These are phyloP conservation scores for Syngnathus typhle DNA, from an alignment of 2,113 vertebrate species.

Conservation along the genomic window DNA sequence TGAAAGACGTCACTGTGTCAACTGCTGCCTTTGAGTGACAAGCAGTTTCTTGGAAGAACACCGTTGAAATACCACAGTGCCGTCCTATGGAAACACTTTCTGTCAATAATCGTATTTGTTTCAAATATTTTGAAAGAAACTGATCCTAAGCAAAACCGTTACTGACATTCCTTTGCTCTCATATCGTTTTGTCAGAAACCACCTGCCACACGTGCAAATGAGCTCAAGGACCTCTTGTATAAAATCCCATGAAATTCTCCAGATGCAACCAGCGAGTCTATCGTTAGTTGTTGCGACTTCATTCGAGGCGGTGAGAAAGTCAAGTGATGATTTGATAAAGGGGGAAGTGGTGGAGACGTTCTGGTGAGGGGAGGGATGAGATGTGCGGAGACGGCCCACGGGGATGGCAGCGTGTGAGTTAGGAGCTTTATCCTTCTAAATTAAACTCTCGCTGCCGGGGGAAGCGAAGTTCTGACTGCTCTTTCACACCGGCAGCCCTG, in stretches of 20 bases:
- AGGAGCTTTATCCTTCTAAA: constrained; percentile 61
- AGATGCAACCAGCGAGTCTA: neutral
- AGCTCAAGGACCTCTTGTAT: neutral
- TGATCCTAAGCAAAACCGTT: neutral
- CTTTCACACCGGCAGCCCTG: constrained; percentile 58
- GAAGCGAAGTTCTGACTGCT: constrained; percentile 57
- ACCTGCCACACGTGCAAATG: neutral
- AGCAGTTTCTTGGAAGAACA: constrained; percentile 16
- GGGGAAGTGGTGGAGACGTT: constrained; percentile 29
- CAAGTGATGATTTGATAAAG: neutral
- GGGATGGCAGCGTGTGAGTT: constrained; percentile 48
- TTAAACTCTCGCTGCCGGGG: constrained; percentile 55
- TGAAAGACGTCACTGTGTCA: constrained; percentile 29
- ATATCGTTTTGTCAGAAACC: too few species aligned
- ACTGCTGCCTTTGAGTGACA: constrained; percentile 30
- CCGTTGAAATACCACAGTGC: constrained; percentile 11
- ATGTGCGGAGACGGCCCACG: constrained; percentile 35
- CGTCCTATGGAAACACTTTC: neutral
- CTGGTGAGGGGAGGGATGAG: constrained; percentile 26
- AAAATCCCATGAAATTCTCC: neutral
- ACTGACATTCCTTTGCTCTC: neutral
- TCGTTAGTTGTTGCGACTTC: neutral
- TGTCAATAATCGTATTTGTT: neutral
- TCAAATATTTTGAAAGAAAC: neutral
- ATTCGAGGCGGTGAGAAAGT: neutral